Conservation (phyloP, 2,888 invertebrate species). For the Matsumyia berberina region DNA sequence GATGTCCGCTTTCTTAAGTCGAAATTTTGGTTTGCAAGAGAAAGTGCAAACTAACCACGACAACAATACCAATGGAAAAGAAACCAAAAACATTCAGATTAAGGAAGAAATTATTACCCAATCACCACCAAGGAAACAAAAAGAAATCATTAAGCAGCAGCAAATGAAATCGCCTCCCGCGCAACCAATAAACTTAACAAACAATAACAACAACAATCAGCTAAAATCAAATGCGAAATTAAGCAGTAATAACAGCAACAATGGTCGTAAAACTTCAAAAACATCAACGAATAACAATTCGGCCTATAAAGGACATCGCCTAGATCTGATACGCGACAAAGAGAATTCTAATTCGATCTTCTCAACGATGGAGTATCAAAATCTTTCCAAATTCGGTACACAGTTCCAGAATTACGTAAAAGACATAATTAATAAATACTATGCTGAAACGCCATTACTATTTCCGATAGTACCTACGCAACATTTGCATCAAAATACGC, state of each 20-base stretch:
- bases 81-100: conserved; percentile 49
- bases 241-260: conserved; percentile 76
- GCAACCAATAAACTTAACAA: conserved; percentile 81
- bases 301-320: conserved; percentile 79
- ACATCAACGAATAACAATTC: conserved; percentile 75
- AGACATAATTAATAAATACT: conserved; percentile 84
- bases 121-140: conserved; percentile 81
- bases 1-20: conserved; percentile 81
- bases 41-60: conserved; percentile 78
- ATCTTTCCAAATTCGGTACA: conserved; percentile 83
- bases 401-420: conserved; percentile 84
- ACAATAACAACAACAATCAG: conserved; percentile 75
- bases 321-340: conserved; percentile 79
- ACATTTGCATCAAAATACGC: conserved; percentile 75
- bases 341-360: conserved; percentile 81
- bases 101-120: conserved; percentile 76
- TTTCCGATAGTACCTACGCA: conserved; percentile 79
- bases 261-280: conserved; percentile 77
- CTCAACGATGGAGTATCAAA: conserved; percentile 83
- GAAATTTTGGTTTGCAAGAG: conserved; percentile 79
- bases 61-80: conserved; percentile 54
- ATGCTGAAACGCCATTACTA: conserved; percentile 83
- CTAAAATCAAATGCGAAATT: conserved; percentile 67
- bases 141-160: conserved; percentile 79
- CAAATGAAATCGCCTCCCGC: conserved; percentile 85